These are phyloP conservation scores for Drosophila mayaguana DNA, from an alignment of 2,888 invertebrate species.

Conservation along the genomic window DNA sequence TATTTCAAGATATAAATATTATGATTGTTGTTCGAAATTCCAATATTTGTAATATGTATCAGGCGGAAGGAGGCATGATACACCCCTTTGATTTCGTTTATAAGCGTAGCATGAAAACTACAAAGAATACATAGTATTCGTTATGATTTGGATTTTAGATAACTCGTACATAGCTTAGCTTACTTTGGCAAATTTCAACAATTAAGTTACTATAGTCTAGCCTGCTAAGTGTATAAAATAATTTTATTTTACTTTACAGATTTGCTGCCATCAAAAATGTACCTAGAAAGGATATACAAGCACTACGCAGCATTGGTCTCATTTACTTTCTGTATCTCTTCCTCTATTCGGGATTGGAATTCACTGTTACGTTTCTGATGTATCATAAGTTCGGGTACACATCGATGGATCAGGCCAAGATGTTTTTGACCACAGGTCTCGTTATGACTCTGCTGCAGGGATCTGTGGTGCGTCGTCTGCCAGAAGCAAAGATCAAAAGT, in stretches of 20 bases:
- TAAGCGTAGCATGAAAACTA: too few relatives aligned
- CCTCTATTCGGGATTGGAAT: slow-evolving; percentile 98
- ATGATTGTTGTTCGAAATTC: too few relatives aligned
- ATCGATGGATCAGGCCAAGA: slow-evolving; percentile 98
- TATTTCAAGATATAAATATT: too few relatives aligned
- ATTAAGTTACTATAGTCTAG: too few relatives aligned
- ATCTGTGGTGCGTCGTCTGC: slow-evolving; percentile 92
- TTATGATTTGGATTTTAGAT: too few relatives aligned
- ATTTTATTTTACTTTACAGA: slow-evolving; percentile 70
- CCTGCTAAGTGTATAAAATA: too few relatives aligned
- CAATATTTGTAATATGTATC: too few relatives aligned
- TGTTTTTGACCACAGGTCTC: slow-evolving; percentile 96
- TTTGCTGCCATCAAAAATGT: slow-evolving; percentile 90
- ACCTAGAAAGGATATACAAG: slow-evolving; percentile 87
- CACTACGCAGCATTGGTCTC: slow-evolving; percentile 89
- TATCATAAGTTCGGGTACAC: slow-evolving; percentile 96
- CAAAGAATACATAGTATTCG: too few relatives aligned
- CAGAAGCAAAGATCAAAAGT: slow-evolving; percentile 89
- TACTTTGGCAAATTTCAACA: too few relatives aligned
- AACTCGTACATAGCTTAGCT: too few relatives aligned
- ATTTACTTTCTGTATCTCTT: slow-evolving; percentile 96
- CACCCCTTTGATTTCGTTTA: too few relatives aligned
- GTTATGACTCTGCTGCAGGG: slow-evolving; percentile 97
- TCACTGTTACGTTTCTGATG: slow-evolving; percentile 97
- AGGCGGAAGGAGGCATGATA: too few relatives aligned